These are phyloP conservation scores for Eumeta japonica DNA, from an alignment of 1,140 invertebrate species.

Conservation along the genomic window DNA sequence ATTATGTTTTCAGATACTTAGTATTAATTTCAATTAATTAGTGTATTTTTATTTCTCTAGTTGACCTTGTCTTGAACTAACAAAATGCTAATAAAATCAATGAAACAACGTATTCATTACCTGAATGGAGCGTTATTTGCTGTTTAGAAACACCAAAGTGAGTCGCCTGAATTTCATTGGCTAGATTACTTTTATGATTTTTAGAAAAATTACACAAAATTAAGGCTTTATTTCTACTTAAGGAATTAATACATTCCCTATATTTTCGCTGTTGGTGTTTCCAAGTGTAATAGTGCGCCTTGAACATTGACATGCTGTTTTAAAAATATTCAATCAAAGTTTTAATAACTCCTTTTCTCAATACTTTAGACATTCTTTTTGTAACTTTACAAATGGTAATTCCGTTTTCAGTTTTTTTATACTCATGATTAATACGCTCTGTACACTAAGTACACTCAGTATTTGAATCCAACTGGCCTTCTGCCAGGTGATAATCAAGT, in stretches of 20 bases:
- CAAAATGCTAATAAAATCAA: too few species aligned
- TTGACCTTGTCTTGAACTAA: too few species aligned
- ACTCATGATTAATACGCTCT: too few species aligned
- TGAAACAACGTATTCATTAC: too few species aligned
- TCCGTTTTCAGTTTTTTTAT: too few species aligned
- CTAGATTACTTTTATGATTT: conserved; percentile 10
- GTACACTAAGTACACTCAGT: too few species aligned
- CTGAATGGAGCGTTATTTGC: conserved; percentile 10
- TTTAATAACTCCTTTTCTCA: conserved; percentile 3
- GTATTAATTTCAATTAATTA: too few species aligned
- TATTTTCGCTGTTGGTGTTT: conserved; percentile 9
- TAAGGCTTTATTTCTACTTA: conserved; percentile 6
- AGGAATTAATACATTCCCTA: not conserved
- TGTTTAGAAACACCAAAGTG: conserved; percentile 13
- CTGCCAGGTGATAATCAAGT: too few species aligned
- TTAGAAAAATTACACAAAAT: conserved; percentile 14
- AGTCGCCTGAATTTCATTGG: conserved; percentile 10
- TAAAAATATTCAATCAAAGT: conserved; percentile 6
- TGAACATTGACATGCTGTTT: conserved; percentile 7
- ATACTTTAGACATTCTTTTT: conserved; percentile 1
- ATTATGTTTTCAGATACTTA: too few species aligned
- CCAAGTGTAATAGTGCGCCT: conserved; percentile 10
- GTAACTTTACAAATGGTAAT: too few species aligned
- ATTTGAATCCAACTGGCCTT: too few species aligned
- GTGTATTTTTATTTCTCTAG: too few species aligned